Base-by-base conservation (phyloP, 2,113 vertebrate genomes). In the Drymodes brunneopygia region DNA sequence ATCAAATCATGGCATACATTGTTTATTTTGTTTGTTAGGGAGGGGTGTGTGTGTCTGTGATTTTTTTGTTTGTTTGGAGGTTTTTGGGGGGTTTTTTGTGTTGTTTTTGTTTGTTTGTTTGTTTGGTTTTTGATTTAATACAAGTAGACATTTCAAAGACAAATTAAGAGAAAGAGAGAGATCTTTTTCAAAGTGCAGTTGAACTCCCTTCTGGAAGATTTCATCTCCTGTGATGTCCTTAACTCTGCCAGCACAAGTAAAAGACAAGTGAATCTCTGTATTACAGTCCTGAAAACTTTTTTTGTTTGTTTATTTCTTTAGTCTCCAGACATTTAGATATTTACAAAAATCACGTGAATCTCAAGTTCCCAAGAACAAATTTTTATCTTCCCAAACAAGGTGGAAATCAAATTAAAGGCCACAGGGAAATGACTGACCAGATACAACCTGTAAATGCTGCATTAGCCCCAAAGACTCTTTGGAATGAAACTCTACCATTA, bases 111-210 rank as follows among this genome's bases (percentile, higher is more conserved):
- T 50, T 50, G 23, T 7, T 33, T 23, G 7, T 11, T 25, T 62
- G 7, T 12, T 24, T n/a, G 28, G 8, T 56, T 56, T n/a, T 79
- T 80, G 4, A 36, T 66, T 53, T 75, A 91, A 35, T 72, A 93
- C n/a, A 79, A 56, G 84, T 45, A 83, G 29, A 58, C 8, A 4
- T 74, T 94, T 94, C 90, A 97, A 96, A 96, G 75, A 89, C 51
- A 88, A 54, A 15, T 36, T 62, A 73, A 85, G 69, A 90, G 53
- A 90, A 61, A 72, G 42, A 85, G 60, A 82, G 48, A 94, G 65
- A 77, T 75, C 57, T 65, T 47, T 74, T 94, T 87, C n/a, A 83
- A 86, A 93, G 53, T 48, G 65, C 64, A 77, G 29, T 9, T 72
- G 40, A 82, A 74, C 44, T 81, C 92, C 44, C 33, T 80, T 89